Evolutionary conservation across 2,797 vertebrate species (phyloP), one percentile per base, ranked within the genome.

Genomic region (Enteromius trimaculatus): DNA sequence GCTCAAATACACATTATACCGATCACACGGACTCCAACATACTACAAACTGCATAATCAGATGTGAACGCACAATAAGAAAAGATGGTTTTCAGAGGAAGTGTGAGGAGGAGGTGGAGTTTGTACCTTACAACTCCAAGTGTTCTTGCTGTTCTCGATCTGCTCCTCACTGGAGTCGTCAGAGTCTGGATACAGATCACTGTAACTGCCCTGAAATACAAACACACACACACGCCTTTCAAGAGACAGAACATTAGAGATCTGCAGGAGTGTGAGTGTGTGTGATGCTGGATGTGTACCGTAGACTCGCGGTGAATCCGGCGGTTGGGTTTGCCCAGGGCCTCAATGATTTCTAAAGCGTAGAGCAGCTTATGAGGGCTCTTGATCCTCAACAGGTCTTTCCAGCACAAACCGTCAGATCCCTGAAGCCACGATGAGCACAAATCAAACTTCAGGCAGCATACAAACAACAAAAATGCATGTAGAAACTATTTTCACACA

Each of bases 101-200:
- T 70, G 77, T 64, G 37, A 16, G 3, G 21, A 19, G 39, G 26
- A 53, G 21, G n/a, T n/a, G n/a, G 53, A 1, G 17, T 49, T 19
- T 8, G 79, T 71, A 99, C 98, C 97, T 99, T 99, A 96, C 98
- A 99, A 93, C 97, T 99, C 98, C 98, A 99, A 0, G 96, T 97
- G 93, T 98, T 99, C 93, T 99, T 99, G 94, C 98, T 99, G 83
- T 99, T 99, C 91, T 99, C 98, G 77, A 99, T 98, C 92, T 99
- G 98, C 92, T 99, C 98, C 90, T 99, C 98, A 83, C 96, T 98
- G 14, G 98, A 99, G 91, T 99, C 98, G 81, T 99, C 98, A 0
- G 98, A 99, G 91, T 99, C 98, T 39, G 98, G 98, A 91, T 99
- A 99, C 86, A 99, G 94, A 86, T 99, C 98, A 49, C 98, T 99